These are phyloP conservation scores for Orchesellides sinensis DNA, from an alignment of 2,888 invertebrate species.

Conservation along the genomic window DNA sequence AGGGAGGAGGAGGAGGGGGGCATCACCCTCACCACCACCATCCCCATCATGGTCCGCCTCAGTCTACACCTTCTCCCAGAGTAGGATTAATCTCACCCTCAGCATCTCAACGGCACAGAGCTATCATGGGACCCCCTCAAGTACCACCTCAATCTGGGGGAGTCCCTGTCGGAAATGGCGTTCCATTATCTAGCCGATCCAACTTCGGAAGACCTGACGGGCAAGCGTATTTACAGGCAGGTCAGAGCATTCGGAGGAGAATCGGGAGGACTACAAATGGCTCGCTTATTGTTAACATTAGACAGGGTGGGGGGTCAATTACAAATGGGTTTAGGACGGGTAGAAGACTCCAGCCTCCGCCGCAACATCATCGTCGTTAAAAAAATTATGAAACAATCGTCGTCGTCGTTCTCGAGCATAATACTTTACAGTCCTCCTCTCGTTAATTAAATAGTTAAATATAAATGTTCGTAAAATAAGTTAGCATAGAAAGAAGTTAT, in stretches of 20 bases:
- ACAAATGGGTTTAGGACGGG: constrained; percentile 9
- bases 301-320: constrained; percentile 54
- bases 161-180: not conserved
- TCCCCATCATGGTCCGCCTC: not conserved
- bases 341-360: not conserved
- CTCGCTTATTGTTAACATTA: constrained; percentile 70
- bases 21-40: not conserved
- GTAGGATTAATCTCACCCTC: not conserved
- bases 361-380: not conserved
- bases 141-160: not conserved
- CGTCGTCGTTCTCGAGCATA: no score
- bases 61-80: not conserved
- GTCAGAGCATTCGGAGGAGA: constrained; percentile 50
- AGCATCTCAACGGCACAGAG: not conserved
- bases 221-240: constrained; percentile 32
- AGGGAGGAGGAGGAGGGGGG: not conserved
- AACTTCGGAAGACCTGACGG: constrained; percentile 66
- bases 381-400: no score
- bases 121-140: not conserved
- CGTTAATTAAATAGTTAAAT: no score
- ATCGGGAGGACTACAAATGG: constrained; percentile 68
- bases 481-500: no score
- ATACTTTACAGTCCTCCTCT: no score
- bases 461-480: no score
- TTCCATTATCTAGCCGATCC: constrained; percentile 63